phyloP scores from a whole-genome alignment of 2,797 vertebrate genomes.

The Crenichthys baileyi region DNA sequence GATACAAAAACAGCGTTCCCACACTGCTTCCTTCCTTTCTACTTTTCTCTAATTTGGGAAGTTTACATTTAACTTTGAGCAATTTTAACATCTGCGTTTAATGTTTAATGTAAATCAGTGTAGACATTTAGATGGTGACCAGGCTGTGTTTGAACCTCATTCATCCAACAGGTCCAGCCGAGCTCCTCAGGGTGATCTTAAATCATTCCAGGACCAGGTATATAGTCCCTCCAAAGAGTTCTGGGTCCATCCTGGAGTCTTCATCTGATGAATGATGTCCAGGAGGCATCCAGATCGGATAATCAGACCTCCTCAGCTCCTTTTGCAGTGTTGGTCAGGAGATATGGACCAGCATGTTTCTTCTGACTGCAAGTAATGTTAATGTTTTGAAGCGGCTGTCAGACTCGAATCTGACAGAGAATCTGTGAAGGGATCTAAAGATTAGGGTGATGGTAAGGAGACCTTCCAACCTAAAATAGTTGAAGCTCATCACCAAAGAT shows the following conservation, averaged over 20 bases:
- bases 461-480: not conserved
- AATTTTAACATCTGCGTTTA: too few species aligned
- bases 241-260: too few species aligned
- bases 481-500: not conserved
- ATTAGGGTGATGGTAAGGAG: slow-evolving; percentile 1
- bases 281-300: too few species aligned
- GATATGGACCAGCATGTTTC: not conserved
- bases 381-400: too few species aligned
- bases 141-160: too few species aligned
- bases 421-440: not conserved
- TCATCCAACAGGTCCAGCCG: too few species aligned
- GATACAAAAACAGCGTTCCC: not conserved
- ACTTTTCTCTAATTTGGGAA: not conserved
- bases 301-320: not conserved
- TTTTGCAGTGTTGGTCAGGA: too few species aligned
- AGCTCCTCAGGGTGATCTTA: too few species aligned
- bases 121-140: too few species aligned
- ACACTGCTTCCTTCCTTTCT: not conserved
- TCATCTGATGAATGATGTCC: not conserved
- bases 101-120: too few species aligned
- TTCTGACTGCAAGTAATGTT: not conserved
- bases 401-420: not conserved
- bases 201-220: too few species aligned
- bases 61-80: too few species aligned
- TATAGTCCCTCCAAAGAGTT: not conserved